Evolutionary conservation across 2,113 vertebrate genomes (phyloP), one percentile per base, ranked within the genome.

Genomic region (Heloderma charlesbogerti): DNA sequence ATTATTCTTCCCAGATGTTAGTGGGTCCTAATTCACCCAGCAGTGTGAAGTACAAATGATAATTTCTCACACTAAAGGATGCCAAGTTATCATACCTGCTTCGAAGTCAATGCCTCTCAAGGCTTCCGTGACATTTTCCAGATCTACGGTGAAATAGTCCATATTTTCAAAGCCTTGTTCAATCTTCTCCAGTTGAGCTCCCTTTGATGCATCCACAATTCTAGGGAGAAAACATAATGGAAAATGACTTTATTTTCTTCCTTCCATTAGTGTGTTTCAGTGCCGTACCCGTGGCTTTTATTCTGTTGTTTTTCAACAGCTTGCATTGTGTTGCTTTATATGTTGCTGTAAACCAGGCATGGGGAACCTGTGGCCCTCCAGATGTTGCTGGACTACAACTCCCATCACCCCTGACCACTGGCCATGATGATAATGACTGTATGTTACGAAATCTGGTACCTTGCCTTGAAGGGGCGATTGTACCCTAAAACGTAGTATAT

Each of bases 81-180:
- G 43, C 27, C 0, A 0, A 25, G 6, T 69, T 25, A 22, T 40
- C 86, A 94, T 97, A 98, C 98, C 97, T 1, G 87, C 84, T 0
- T 92, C 96, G 48, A 99, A 99, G 97, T 98, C 97, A 90, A 99
- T 97, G 95, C 97, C 97, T 0, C 88, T 94, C 43, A 99, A 93
- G 6, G 98, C 92, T 0, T 98, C 95, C 1, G 97, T 95, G 27
- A 98, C 97, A 12, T 98, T 97, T 9, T 99, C 98, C 31, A 99
- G 98, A 71, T 97, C 97, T 93, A 99, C 54, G 0, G 98, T 97
- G 93, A 99, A 99, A 95, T 98, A 97, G 43, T 99, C 99, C 99
- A 99, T 99, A 95, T 95, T 98, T 95, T 99, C 99, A 12, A 99
- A 99, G 83, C 98, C 99, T 0, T 97, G 98, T 91, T 99, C 98